These are phyloP conservation scores for Lepidochrysops patricia DNA, from an alignment of 2,888 invertebrate species.

Conservation along the genomic window DNA sequence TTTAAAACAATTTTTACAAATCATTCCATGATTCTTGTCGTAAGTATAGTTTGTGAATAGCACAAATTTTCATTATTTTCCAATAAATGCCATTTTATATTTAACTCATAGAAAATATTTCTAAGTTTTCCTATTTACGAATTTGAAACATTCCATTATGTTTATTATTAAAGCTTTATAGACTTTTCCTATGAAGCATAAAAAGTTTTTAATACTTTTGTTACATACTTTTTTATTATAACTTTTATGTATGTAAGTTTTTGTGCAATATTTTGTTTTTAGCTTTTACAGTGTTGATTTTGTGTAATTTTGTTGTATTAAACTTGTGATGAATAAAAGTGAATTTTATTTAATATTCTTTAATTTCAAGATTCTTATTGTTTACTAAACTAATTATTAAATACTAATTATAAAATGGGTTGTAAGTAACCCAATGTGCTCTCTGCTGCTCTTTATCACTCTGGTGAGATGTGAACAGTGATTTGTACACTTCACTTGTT, in stretches of 20 bases:
- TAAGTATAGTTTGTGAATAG: neutral
- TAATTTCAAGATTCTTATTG: neutral
- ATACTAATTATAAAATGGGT: slow-evolving; percentile 91
- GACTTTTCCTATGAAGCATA: neutral
- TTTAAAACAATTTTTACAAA: neutral
- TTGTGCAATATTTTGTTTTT: slow-evolving; percentile 39
- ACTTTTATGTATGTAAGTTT: slow-evolving; percentile 20
- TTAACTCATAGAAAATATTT: neutral
- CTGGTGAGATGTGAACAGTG: slow-evolving; percentile 93
- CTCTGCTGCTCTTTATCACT: slow-evolving; percentile 89
- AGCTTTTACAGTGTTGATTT: slow-evolving; percentile 12
- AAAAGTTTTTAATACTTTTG: neutral
- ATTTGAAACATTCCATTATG: slow-evolving; percentile 17
- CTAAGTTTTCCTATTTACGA: neutral
- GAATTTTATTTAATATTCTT: neutral
- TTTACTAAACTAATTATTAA: neutral
- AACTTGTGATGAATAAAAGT: neutral
- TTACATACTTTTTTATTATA: neutral
- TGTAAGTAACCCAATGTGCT: slow-evolving; percentile 98
- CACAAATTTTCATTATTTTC: too few relatives aligned
- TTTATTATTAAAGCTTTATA: neutral
- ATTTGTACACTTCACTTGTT: slow-evolving; percentile 93
- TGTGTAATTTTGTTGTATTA: neutral
- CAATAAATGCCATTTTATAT: neutral
- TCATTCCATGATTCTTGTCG: neutral